These are phyloP conservation scores for Speoplatyrhinus poulsoni DNA, from an alignment of 2,113 vertebrate species.

Conservation along the genomic window DNA sequence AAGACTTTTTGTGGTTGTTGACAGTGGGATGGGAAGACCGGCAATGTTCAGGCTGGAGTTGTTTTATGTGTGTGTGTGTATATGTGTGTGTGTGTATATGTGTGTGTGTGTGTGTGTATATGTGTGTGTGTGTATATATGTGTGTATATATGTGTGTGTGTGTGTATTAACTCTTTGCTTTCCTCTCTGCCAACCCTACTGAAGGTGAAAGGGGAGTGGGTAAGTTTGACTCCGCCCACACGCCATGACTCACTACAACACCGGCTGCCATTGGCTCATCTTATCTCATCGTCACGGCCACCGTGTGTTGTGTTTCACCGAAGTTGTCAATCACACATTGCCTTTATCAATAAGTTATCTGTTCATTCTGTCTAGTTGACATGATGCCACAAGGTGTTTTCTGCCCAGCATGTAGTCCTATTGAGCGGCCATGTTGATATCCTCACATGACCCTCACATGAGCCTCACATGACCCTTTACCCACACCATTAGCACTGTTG, in stretches of 20 bases:
- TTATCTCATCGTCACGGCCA: constrained; percentile 23
- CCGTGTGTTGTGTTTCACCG: background rate
- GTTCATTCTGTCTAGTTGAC: no score
- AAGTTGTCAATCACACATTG: background rate
- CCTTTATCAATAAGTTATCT: background rate
- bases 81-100: background rate
- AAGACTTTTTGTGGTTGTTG: no score
- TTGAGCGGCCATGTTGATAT: no score
- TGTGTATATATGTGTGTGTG: background rate
- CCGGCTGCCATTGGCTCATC: constrained; percentile 35
- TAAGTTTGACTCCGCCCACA: constrained; percentile 75
- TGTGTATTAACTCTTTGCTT: constrained; percentile 71
- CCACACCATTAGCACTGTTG: no score
- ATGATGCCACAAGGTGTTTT: no score
- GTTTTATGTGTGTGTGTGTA: background rate
- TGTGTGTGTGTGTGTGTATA: background rate
- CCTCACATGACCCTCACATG: no score
- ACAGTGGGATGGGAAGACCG: no score
- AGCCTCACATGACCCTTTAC: no score
- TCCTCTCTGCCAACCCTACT: constrained; percentile 83
- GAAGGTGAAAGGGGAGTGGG: constrained; percentile 96
- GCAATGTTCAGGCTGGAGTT: no score
- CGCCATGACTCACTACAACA: constrained; percentile 27
- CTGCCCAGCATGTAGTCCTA: no score
- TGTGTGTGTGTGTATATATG: constrained; percentile 9